Conservation (phyloP, 2,113 vertebrate genomes). For the Platycercus adscitus region DNA sequence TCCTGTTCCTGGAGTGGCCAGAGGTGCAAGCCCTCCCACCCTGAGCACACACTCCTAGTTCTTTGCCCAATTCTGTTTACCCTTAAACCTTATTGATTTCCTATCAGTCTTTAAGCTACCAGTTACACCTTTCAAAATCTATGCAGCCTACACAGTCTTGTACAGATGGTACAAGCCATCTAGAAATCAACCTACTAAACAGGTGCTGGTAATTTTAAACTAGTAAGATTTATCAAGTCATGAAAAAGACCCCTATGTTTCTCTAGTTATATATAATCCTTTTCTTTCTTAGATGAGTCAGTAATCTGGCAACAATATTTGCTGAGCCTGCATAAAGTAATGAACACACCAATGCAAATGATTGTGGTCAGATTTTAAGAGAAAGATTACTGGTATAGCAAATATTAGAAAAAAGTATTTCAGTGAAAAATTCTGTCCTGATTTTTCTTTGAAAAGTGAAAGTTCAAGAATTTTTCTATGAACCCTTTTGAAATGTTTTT, state of each 20-base stretch:
- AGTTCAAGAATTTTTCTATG: neutral
- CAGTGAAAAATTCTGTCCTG: neutral
- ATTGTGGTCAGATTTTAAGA: neutral
- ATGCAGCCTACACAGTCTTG: neutral
- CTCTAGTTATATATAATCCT: neutral
- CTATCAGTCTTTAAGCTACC: neutral
- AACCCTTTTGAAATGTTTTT: neutral
- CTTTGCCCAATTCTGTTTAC: neutral
- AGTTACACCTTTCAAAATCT: neutral
- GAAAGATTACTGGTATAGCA: neutral
- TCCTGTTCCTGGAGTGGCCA: neutral
- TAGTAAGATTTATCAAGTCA: neutral
- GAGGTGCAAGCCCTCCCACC: neutral
- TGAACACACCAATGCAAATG: neutral
- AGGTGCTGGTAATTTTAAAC: neutral
- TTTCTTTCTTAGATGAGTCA: neutral
- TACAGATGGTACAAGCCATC: neutral
- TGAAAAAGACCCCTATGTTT: neutral
- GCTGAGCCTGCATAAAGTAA: neutral
- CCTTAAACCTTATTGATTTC: neutral
- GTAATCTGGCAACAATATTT: neutral
- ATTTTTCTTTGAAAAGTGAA: neutral
- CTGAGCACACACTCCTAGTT: neutral
- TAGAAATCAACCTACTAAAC: neutral
- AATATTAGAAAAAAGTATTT: neutral